A percentile compares a stretch with the other conserved stretches of the same genome.
These are phyloP conservation scores for Cheilosia scutellata DNA, from an alignment of 2,888 invertebrate genomes.

Conservation along the genomic window DNA sequence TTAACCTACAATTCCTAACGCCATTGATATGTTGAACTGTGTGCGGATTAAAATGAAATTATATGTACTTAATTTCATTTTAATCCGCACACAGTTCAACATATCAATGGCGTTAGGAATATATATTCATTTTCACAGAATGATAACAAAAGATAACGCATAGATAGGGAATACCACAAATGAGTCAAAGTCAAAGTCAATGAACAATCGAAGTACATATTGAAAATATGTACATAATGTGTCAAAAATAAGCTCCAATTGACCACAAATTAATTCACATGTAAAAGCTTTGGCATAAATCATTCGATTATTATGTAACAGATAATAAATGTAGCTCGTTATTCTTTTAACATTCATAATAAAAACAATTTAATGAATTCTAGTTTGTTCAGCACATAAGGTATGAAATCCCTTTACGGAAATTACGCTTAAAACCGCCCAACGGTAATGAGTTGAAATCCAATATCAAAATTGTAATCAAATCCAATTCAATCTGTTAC, in stretches of 20 bases:
- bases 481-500: slow-evolving; percentile 39
- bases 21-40: no score
- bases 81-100: no score
- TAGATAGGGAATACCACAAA: background rate
- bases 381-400: background rate
- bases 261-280: no score
- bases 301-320: no score
- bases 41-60: no score
- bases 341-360: no score
- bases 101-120: no score
- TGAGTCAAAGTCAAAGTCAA: slow-evolving; percentile 12
- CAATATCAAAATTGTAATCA: slow-evolving; percentile 29
- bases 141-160: slow-evolving; percentile 6
- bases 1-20: no score
- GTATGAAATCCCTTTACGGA: background rate
- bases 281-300: no score
- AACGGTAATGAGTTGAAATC: slow-evolving; percentile 35
- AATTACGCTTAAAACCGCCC: background rate
- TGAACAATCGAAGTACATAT: background rate
- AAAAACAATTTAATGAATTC: background rate
- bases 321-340: no score
- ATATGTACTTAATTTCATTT: no score
- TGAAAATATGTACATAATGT: no score
- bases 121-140: background rate
- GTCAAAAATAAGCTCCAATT: background rate